Conservation (phyloP, 2,797 vertebrate genomes). For the Kryptolebias ocellatus region DNA sequence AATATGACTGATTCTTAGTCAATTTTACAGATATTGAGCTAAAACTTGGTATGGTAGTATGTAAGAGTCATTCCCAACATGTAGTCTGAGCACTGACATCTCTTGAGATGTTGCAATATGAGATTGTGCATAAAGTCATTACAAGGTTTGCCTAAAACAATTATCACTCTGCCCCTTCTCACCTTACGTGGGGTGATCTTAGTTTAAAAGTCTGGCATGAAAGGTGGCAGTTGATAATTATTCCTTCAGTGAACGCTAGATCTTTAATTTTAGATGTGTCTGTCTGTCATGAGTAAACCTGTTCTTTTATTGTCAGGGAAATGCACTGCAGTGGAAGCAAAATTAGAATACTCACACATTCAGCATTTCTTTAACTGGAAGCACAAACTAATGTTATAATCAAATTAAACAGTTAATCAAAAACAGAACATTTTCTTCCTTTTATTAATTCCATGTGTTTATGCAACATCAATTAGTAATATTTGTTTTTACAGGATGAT, state of each 20-base stretch:
- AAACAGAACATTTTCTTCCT: conserved; percentile 6
- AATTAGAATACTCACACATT: conserved; percentile 11
- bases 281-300: conserved; percentile 17
- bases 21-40: too few relatives aligned
- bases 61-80: too few relatives aligned
- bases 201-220: too few relatives aligned
- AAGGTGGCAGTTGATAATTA: too few relatives aligned
- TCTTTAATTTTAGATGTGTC: conserved; percentile 1
- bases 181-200: too few relatives aligned
- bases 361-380: conserved; percentile 4
- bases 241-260: too few relatives aligned
- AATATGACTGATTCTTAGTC: too few relatives aligned
- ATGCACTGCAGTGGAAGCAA: conserved; percentile 29
- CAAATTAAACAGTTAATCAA: conserved; percentile 22
- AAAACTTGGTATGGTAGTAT: too few relatives aligned
- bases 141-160: conserved; percentile 1
- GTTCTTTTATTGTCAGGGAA: conserved; percentile 27
- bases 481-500: conserved; percentile 80
- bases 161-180: too few relatives aligned
- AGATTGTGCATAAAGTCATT: neutral
- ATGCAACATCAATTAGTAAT: conserved; percentile 18
- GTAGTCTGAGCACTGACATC: too few relatives aligned
- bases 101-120: too few relatives aligned
- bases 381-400: conserved; percentile 24
- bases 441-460: conserved; percentile 8